A percentile compares a stretch with the other conserved stretches of the same genome.
These are phyloP conservation scores for Drosophila affinis DNA, from an alignment of 2,888 invertebrate species.

Conservation along the genomic window DNA sequence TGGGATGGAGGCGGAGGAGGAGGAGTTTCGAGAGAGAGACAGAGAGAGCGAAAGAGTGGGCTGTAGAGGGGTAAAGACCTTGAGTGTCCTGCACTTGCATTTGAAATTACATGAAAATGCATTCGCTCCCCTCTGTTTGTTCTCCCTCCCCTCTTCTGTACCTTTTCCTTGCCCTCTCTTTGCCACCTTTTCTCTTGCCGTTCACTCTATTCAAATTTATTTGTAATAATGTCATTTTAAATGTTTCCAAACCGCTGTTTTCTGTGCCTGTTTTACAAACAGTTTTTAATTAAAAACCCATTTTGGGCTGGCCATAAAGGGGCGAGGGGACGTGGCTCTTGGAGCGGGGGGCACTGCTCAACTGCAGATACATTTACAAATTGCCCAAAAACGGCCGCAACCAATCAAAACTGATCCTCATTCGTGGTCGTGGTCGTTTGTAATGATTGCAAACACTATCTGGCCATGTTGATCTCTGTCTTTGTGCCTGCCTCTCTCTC, in stretches of 20 bases:
- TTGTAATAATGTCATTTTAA: slow-evolving; percentile 69
- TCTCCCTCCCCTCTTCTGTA: not conserved
- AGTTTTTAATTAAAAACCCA: slow-evolving; percentile 50
- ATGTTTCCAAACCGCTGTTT: slow-evolving; percentile 43
- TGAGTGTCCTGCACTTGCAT: slow-evolving; percentile 60
- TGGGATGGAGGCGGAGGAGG: not conserved
- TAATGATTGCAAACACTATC: slow-evolving; percentile 79
- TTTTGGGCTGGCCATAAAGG: not conserved
- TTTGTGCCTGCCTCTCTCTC: slow-evolving; percentile 33
- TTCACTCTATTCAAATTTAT: slow-evolving; percentile 36
- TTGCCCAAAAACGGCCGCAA: slow-evolving; percentile 62
- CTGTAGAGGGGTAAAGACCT: slow-evolving; percentile 47
- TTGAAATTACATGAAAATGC: slow-evolving; percentile 56
- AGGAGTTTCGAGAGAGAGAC: not conserved
- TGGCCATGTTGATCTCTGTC: slow-evolving; percentile 71
- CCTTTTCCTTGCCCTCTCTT: not conserved
- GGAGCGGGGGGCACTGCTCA: not conserved
- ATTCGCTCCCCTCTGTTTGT: not conserved
- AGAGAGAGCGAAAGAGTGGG: not conserved
- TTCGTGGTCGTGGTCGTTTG: slow-evolving; percentile 63
- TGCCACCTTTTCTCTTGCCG: not conserved
- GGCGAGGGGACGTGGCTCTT: not conserved
- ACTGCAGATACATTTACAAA: slow-evolving; percentile 50
- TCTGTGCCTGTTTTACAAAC: slow-evolving; percentile 22
- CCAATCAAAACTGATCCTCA: slow-evolving; percentile 57